phyloP scores from a whole-genome alignment of 2,797 vertebrate species.

The Falco peregrinus region DNA sequence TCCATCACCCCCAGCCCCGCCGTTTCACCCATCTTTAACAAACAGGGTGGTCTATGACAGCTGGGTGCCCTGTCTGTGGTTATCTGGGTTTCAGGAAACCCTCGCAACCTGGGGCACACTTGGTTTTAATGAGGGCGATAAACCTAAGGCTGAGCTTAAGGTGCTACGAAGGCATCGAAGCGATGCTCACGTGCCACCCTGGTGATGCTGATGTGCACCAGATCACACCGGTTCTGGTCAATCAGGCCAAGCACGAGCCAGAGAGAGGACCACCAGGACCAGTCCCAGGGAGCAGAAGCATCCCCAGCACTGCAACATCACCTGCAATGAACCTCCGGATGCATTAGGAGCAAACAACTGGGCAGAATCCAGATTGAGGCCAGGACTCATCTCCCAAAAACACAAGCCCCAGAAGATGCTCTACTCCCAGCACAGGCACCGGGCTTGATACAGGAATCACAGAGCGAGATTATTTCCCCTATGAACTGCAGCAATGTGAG shows the following conservation, averaged over 20 bases:
- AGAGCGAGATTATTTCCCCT: rapidly evolving
- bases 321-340: neutral
- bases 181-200: rapidly evolving
- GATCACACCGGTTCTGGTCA: neutral
- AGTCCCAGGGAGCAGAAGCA: neutral
- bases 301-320: neutral
- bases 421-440: neutral
- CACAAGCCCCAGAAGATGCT: neutral
- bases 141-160: neutral
- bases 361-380: neutral
- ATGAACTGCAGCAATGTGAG: neutral
- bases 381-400: neutral
- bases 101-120: rapidly evolving
- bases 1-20: neutral
- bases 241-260: rapidly evolving
- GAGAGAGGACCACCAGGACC: neutral
- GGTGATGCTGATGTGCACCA: neutral
- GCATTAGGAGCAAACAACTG: neutral
- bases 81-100: neutral
- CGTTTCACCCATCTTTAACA: neutral
- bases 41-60: neutral
- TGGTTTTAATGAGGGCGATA: neutral
- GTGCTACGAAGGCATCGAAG: neutral
- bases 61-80: neutral
- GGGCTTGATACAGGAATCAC: neutral